Base-by-base conservation (phyloP, 2,888 invertebrate species). In the Tyria jacobaeae region DNA sequence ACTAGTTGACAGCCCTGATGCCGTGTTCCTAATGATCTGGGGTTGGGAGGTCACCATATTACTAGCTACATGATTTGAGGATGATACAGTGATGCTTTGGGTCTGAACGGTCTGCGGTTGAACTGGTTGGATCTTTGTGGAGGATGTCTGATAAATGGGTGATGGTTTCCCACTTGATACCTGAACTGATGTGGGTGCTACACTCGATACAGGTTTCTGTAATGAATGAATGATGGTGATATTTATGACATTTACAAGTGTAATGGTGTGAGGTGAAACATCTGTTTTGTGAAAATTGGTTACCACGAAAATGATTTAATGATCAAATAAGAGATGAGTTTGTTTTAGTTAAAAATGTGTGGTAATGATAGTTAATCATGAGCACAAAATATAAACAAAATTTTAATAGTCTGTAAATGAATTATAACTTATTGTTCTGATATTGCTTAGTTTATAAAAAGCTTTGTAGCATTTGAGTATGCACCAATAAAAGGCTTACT, bases 161-260 rank as follows among this genome's bases (percentile, higher is more conserved):
- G 96, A 96, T 66, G 96, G 95, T 89, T 96, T 96, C 78, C 95
- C 95, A 73, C 95, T 92, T 67, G 92, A 88, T 76, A 95, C 95
- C 88, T 95, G 95, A 81, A 96, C 95, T 57, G 96, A 96, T 70
- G 96, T 96, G 69, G 97, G 97, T 73, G 97, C 97, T 69, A 97
- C 97, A 89, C 97, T 97, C 87, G 97, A 97, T 71, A 97, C 96
- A 67, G 97, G 97, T 89, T 97, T 97, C 94, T 97, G 96, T 84
- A 95, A 95, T 90, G 85, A 89, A 89, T 87, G 83, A 89, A 75
- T 88, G 92, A 83, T 88, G 89, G 86, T 85, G 91, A 84, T 92
- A 93, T 92, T 88, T 92, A 92, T 85, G 91, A 84, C 92, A 93
- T 92, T 88, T 92, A 92, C 93, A 93, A 82, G 79, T 88, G 90